Conservation (phyloP, 2,113 vertebrate genomes). For the Corythoichthys haematopterus region DNA sequence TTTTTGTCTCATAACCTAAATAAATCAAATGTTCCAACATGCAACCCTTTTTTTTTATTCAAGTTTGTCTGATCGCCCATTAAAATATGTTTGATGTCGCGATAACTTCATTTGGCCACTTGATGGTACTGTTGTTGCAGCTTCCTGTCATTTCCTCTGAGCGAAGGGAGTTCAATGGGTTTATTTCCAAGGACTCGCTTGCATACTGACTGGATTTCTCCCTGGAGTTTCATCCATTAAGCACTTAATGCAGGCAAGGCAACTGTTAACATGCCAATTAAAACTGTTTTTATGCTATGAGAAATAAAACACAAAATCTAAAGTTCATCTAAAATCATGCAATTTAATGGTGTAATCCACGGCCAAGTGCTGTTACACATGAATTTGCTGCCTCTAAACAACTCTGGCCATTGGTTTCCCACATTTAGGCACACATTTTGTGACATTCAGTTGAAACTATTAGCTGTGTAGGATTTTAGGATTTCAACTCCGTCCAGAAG, state of each 20-base stretch:
- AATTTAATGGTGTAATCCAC: slow-evolving; percentile 24
- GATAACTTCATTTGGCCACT: slow-evolving; percentile 30
- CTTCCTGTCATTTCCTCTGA: not conserved
- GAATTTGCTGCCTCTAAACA: not conserved
- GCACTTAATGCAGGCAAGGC: slow-evolving; percentile 12
- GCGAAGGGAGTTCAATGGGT: slow-evolving; percentile 58
- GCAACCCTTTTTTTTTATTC: not conserved
- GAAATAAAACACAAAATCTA: slow-evolving; percentile 19
- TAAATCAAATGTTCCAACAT: slow-evolving; percentile 39
- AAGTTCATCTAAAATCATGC: slow-evolving; percentile 18
- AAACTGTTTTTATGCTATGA: slow-evolving; percentile 23
- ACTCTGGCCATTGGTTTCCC: not conserved
- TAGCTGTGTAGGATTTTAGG: no score
- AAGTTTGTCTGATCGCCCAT: not conserved
- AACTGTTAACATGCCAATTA: slow-evolving; percentile 20
- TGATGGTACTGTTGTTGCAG: slow-evolving; percentile 47
- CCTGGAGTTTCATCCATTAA: slow-evolving; percentile 22
- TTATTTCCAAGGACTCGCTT: slow-evolving; percentile 56
- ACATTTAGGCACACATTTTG: not conserved
- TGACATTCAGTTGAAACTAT: no score
- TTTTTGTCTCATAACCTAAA: slow-evolving; percentile 31
- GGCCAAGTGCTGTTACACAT: not conserved
- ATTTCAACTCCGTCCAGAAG: no score
- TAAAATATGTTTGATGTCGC: not conserved
- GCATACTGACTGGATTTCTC: slow-evolving; percentile 22